Conservation (phyloP, 2,797 vertebrate genomes). For the Pangasius sanitwongsei region DNA sequence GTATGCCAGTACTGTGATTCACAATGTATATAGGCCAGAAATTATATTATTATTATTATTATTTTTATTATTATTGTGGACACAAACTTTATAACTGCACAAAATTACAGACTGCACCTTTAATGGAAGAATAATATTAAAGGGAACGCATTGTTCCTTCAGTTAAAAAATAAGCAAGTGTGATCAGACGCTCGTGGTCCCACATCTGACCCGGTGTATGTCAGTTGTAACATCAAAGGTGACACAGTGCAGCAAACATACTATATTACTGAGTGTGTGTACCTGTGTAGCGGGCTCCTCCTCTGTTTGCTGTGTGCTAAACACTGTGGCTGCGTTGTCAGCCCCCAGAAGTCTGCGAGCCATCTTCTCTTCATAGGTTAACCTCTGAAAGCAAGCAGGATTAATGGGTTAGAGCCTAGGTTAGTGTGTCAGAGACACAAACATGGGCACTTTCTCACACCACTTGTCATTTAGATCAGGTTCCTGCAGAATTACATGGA, state of each 20-base stretch:
- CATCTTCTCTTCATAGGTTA: slow-evolving; percentile 99
- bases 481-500: slow-evolving; percentile 17
- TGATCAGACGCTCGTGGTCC: neutral
- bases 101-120: neutral
- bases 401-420: slow-evolving; percentile 60
- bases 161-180: neutral
- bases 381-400: slow-evolving; percentile 80
- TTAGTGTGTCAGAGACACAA: slow-evolving; percentile 72
- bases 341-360: slow-evolving; percentile 94
- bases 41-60: neutral
- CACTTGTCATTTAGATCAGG: neutral
- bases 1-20: neutral
- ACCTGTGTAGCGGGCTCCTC: slow-evolving; percentile 76
- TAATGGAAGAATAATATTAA: neutral
- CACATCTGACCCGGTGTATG: neutral
- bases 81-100: neutral
- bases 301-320: slow-evolving; percentile 88
- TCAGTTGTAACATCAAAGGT: neutral
- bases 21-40: neutral
- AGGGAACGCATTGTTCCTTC: neutral
- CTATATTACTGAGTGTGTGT: neutral
- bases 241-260: neutral
- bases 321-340: slow-evolving; percentile 91
- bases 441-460: slow-evolving; percentile 21
- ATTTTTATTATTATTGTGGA: neutral